Evolutionary conservation across 2,888 invertebrate species (phyloP).

Genomic region (Stenotaenia linearis): DNA sequence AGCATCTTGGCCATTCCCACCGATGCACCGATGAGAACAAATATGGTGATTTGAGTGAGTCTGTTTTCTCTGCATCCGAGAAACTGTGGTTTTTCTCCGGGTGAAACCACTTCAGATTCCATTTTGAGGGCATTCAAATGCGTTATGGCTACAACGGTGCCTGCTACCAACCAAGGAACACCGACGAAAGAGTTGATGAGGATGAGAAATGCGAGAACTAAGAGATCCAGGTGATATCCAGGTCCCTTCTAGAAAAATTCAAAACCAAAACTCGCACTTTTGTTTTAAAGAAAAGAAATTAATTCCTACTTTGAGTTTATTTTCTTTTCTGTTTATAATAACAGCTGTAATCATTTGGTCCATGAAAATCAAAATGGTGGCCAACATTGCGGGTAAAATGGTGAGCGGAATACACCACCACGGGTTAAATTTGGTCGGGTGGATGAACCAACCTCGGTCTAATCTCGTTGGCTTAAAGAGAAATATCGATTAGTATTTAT

Average conservation of each 20-base stretch:
- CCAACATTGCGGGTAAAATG: conserved; percentile 51
- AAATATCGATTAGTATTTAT: no score
- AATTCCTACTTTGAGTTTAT: conserved; percentile 50
- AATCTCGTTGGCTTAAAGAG: conserved; percentile 36
- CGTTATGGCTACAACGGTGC: conserved; percentile 52
- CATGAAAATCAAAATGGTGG: conserved; percentile 54
- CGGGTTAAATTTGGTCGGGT: conserved; percentile 41
- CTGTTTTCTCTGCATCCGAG: conserved; percentile 45
- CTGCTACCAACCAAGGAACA: conserved; percentile 53
- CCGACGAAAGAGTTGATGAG: conserved; percentile 50
- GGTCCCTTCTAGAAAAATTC: conserved; percentile 49
- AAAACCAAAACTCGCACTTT: no score
- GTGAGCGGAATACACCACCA: conserved; percentile 49
- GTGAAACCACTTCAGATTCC: conserved; percentile 50
- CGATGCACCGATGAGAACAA: conserved; percentile 28
- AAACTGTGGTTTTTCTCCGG: conserved; percentile 52
- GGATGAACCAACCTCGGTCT: conserved; percentile 37
- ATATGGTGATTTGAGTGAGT: conserved; percentile 30
- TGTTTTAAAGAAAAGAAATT: no score
- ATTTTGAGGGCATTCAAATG: conserved; percentile 51
- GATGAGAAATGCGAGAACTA: conserved; percentile 49
- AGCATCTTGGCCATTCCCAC: conserved; percentile 31
- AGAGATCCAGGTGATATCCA: conserved; percentile 54
- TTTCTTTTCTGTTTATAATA: conserved; percentile 54
- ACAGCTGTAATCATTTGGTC: conserved; percentile 56